Base-by-base conservation (phyloP, 2,113 vertebrate species). In the Lophius piscatorius region DNA sequence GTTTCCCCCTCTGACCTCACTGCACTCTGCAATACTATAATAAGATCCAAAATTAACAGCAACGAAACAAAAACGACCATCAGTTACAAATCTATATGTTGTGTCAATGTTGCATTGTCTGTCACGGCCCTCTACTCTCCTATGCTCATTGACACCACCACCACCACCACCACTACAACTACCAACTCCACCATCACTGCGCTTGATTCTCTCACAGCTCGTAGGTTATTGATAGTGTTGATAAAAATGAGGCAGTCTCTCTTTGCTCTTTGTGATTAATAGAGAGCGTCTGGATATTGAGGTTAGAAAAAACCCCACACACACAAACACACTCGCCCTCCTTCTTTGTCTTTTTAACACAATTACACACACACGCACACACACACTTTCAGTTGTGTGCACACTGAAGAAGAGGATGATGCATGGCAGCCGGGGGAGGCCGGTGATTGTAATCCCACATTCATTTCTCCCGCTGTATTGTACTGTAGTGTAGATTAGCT, bases 231-330 rank as follows among this genome's bases (percentile, higher is more conserved):
- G 83, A 85, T 86, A 79, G 82, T 60, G 66, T 71, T 63, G 76
- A 83, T 87, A 84, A 83, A 88, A 87, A 80, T 47, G 49, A 69
- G 64, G 55, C 87, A 70, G 72, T 74, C 73, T 81, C 70, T 81
- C 79, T 82, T 71, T 39, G 70, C 67, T 80, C 35, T 73, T 57
- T 66, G 64, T 76, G 87, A 89, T 88, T 84, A 85, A 88, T 83
- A 82, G 78, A 63, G 59, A 72, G 76, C 81, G 80, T 84, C 79
- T 84, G 83, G 79, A 61, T 57, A 63, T 60, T 68, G 61, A 78
- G 50, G 69, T 79, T 68, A 69, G 64, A 70, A 74, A 65, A 69
- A 54, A 70, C 28, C 23, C 21, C 34, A 68, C 62, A 62, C 74
- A 63, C 36, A 29, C 55, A 23, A 55, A 26, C 50, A 41, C 10